These are phyloP conservation scores for Zele albiditarsus DNA, from an alignment of 2,888 invertebrate species.

Conservation along the genomic window DNA sequence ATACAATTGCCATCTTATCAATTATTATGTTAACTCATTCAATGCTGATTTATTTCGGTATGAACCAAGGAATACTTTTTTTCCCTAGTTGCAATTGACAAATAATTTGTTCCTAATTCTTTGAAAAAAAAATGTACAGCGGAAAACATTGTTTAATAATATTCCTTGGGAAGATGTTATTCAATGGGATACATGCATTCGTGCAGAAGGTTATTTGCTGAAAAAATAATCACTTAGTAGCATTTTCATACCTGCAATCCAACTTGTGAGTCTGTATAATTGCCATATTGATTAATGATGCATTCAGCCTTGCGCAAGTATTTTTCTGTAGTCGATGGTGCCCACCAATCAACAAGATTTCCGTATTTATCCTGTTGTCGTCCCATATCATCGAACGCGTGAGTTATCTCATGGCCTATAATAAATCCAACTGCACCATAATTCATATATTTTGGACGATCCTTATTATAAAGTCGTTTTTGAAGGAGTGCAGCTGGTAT, in stretches of 20 bases:
- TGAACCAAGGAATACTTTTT: too few species aligned
- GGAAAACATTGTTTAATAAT: background rate
- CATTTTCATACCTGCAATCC: constrained; percentile 79
- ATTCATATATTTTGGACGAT: constrained; percentile 93
- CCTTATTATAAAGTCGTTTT: constrained; percentile 91
- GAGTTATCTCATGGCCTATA: constrained; percentile 90
- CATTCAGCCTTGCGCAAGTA: constrained; percentile 91
- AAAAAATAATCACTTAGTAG: constrained; percentile 71
- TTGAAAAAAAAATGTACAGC: background rate
- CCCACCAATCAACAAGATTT: constrained; percentile 96
- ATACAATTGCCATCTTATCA: too few species aligned
- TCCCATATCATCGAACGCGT: constrained; percentile 90
- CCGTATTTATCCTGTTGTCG: constrained; percentile 94
- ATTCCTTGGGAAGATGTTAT: too few species aligned
- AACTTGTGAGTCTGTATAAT: constrained; percentile 93
- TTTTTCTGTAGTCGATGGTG: constrained; percentile 84
- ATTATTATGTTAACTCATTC: too few species aligned
- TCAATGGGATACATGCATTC: too few species aligned
- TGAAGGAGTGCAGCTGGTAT: constrained; percentile 95
- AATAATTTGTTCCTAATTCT: background rate
- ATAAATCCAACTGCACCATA: constrained; percentile 94
- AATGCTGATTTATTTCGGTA: too few species aligned
- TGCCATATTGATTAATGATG: constrained; percentile 94
- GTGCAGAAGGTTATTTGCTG: too few species aligned
- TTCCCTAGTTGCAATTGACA: too few species aligned